Percentiles rank a stretch among this genome's conserved stretches.
Evolutionary conservation across 2,888 invertebrate genomes (phyloP).

Genomic region (Chrysolina americana): DNA sequence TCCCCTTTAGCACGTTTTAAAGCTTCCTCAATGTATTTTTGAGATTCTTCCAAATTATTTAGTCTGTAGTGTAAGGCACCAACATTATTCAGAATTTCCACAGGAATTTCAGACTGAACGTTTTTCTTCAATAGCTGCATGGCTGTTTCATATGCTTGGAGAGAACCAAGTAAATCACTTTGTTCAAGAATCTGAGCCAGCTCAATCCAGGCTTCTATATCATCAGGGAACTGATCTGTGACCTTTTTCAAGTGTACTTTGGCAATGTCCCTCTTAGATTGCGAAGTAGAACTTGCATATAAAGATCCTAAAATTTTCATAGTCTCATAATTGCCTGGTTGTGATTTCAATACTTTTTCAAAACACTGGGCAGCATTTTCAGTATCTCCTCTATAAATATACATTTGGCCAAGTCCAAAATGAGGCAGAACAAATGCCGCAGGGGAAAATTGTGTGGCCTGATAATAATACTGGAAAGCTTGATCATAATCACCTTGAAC

Average conservation of each 20-base stretch:
- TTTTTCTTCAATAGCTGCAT: conserved; percentile 93
- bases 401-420: conserved; percentile 99
- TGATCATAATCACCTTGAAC: conserved; percentile 96
- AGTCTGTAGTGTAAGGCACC: conserved; percentile 92
- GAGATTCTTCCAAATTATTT: conserved; percentile 89
- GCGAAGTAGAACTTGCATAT: conserved; percentile 92
- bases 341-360: conserved; percentile 97
- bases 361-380: conserved; percentile 98
- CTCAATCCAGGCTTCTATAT: conserved; percentile 99
- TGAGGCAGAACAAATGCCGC: conserved; percentile 96
- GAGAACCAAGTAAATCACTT: conserved; percentile 89
- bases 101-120: conserved; percentile 94
- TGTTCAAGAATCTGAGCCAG: conserved; percentile 98
- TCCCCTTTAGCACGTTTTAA: conserved; percentile 87
- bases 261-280: conserved; percentile 93
- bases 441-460: conserved; percentile 98
- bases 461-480: conserved; percentile 99
- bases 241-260: conserved; percentile 95
- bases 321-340: conserved; percentile 98
- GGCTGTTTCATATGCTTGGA: conserved; percentile 94
- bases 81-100: conserved; percentile 98
- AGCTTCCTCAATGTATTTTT: conserved; percentile 88
- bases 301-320: conserved; percentile 99
- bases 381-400: conserved; percentile 95
- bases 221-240: conserved; percentile 97